phyloP scores from a whole-genome alignment of 1,140 invertebrate species.

The Pentalonia nigronervosa region DNA sequence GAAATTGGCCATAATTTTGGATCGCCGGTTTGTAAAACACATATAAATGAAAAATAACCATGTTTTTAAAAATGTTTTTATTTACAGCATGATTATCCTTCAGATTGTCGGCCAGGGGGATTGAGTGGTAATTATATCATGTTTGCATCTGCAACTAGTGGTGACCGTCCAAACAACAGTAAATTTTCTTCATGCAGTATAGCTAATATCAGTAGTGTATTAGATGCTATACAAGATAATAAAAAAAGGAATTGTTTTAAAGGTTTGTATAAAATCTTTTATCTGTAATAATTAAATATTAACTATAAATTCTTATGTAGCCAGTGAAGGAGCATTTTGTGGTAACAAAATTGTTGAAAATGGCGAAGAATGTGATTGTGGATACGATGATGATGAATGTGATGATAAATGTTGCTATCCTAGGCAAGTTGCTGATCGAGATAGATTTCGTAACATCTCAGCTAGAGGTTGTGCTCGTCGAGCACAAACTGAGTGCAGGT shows the following conservation, averaged over 20 bases:
- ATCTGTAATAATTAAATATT: not conserved
- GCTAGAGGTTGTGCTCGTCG: constrained; percentile 76
- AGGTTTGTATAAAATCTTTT: constrained; percentile 64
- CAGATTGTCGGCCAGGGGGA: constrained; percentile 89
- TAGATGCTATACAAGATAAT: constrained; percentile 88
- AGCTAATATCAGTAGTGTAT: constrained; percentile 92
- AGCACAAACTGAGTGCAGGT: constrained; percentile 83
- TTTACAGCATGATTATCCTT: constrained; percentile 93
- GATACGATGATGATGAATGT: constrained; percentile 93
- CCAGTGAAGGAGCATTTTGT: constrained; percentile 93
- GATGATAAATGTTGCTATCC: constrained; percentile 94
- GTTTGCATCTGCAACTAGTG: constrained; percentile 95
- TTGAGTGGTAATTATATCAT: constrained; percentile 93
- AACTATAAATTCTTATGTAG: constrained; percentile 64
- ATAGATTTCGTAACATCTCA: constrained; percentile 73
- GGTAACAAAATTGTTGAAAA: constrained; percentile 98
- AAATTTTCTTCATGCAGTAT: constrained; percentile 93
- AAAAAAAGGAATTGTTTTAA: constrained; percentile 96
- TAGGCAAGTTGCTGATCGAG: constrained; percentile 74
- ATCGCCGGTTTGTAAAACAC: constrained; percentile 78
- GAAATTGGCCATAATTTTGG: constrained; percentile 99
- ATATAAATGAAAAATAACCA: not conserved
- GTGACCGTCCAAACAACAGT: constrained; percentile 92
- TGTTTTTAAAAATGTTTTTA: not conserved
- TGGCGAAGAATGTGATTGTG: constrained; percentile 98